These are phyloP conservation scores for Rhineura floridana DNA, from an alignment of 2,113 vertebrate species.

Conservation along the genomic window DNA sequence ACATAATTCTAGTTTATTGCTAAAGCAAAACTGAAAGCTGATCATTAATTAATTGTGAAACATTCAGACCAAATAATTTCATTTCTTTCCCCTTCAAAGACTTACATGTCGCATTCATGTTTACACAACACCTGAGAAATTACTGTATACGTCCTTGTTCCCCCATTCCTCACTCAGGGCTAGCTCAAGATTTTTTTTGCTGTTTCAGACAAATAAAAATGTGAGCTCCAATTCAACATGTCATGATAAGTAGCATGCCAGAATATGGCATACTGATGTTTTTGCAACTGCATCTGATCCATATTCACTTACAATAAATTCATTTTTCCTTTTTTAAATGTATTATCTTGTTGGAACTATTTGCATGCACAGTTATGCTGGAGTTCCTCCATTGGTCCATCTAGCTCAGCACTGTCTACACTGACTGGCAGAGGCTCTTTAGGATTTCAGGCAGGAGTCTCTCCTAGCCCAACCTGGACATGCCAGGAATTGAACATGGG, in stretches of 20 bases:
- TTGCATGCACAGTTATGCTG: background rate
- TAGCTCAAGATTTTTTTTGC: background rate
- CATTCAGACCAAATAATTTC: slow-evolving; percentile 23
- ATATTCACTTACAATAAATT: background rate
- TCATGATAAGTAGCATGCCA: background rate
- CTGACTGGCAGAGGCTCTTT: too few species aligned
- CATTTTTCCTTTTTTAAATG: background rate
- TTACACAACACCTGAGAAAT: background rate
- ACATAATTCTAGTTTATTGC: slow-evolving; percentile 22
- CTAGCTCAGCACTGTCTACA: too few species aligned
- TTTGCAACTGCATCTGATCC: background rate
- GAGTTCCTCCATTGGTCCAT: background rate
- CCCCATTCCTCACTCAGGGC: background rate
- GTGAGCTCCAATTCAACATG: background rate
- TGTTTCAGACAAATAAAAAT: background rate
- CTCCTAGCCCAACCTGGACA: background rate
- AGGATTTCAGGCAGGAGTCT: too few species aligned
- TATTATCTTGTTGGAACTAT: background rate
- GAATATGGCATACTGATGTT: background rate
- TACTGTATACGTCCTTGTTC: background rate
- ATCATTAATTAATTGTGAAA: slow-evolving; percentile 45
- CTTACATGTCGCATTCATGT: slow-evolving; percentile 4
- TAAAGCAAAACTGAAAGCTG: background rate
- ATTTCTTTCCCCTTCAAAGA: background rate
- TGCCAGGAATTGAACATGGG: background rate